phyloP scores from a whole-genome alignment of 2,113 vertebrate genomes.

The Xerus inauris region DNA sequence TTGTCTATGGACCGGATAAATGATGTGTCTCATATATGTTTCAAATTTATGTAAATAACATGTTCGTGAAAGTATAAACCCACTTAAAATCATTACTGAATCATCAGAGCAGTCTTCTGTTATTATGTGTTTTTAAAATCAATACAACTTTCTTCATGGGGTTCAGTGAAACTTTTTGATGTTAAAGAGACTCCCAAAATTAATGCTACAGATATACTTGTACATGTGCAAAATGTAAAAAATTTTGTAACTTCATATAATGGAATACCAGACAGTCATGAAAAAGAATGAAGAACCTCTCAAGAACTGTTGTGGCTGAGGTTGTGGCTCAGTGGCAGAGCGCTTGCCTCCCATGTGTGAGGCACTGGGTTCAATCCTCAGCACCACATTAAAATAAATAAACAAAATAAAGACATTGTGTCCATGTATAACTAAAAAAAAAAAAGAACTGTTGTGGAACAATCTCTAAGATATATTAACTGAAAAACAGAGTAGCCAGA shows the following conservation, averaged over 20 bases:
- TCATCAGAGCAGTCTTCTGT: constrained; percentile 25
- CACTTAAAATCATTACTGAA: not conserved
- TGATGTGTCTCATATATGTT: not conserved
- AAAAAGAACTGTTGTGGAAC: not conserved
- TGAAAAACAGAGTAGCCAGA: not conserved
- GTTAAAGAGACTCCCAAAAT: constrained; percentile 15
- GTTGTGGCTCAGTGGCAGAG: no score
- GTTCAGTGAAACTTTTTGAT: not conserved
- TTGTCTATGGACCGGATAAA: not conserved
- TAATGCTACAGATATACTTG: not conserved
- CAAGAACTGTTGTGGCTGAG: not conserved
- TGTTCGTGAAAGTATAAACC: not conserved
- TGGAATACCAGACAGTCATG: not conserved
- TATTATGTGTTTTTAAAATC: not conserved
- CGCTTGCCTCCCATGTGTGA: no score
- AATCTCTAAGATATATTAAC: not conserved
- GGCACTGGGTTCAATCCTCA: no score
- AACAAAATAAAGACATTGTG: no score
- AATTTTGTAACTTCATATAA: not conserved
- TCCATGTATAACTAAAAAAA: no score
- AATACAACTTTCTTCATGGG: not conserved
- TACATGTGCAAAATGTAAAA: not conserved
- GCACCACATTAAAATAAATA: no score
- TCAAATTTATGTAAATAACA: constrained; percentile 24
- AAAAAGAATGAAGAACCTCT: not conserved